Evolutionary conservation across 92 coral and sea anemone genomes (phyloP).

Genomic region (Paragorgia papillata): DNA sequence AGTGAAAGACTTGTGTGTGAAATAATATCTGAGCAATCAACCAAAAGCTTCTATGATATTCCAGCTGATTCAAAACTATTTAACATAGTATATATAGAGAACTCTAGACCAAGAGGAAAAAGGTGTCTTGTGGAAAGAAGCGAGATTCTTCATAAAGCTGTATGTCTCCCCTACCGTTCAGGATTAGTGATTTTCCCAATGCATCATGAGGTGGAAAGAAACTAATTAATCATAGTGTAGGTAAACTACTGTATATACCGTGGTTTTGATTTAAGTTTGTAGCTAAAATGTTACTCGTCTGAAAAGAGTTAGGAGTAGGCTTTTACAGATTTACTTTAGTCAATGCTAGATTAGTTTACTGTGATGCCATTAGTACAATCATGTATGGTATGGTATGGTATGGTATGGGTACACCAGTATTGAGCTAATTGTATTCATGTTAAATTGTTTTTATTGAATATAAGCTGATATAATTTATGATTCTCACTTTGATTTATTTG

Average conservation of each 20-base stretch:
- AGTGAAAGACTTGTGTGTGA: slow-evolving; percentile 10
- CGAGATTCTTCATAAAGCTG: neutral
- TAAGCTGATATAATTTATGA: too few species aligned
- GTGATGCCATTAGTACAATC: too few species aligned
- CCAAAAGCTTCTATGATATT: neutral
- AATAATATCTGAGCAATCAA: neutral
- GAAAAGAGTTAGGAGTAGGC: too few species aligned
- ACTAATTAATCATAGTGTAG: neutral
- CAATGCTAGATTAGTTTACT: too few species aligned
- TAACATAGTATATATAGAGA: slow-evolving; percentile 1
- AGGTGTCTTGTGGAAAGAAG: neutral
- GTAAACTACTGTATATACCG: neutral
- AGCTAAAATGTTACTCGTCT: neutral
- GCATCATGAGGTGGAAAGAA: slow-evolving; percentile 6
- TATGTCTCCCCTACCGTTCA: slow-evolving; percentile 1
- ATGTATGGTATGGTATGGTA: too few species aligned
- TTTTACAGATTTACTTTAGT: too few species aligned
- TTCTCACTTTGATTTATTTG: too few species aligned
- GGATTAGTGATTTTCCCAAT: slow-evolving; percentile 4
- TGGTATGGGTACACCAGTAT: too few species aligned
- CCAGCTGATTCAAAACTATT: slow-evolving; percentile 15
- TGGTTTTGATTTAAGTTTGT: neutral
- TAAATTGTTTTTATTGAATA: too few species aligned
- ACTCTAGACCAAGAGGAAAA: neutral
- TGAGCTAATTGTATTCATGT: neutral